Conservation (phyloP, 1,140 invertebrate genomes). For the Drosophila jambulina region DNA sequence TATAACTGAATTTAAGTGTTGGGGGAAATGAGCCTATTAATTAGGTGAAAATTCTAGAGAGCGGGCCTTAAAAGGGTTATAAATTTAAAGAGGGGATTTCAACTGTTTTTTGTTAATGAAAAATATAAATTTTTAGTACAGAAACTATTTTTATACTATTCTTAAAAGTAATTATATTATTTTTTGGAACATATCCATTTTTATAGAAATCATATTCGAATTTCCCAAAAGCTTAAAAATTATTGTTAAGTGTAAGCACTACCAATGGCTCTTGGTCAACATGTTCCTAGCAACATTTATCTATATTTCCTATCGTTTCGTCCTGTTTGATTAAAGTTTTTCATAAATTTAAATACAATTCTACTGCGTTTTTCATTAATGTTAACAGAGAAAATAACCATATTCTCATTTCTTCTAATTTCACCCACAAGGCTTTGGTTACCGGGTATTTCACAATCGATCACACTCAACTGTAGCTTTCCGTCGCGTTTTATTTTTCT, state of each 20-base stretch:
- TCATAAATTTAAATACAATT: no score
- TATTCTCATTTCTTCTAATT: neutral
- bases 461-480: neutral
- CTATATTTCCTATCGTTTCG: no score
- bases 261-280: neutral
- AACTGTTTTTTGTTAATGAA: neutral
- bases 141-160: neutral
- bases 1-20: constrained; percentile 4
- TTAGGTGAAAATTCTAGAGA: neutral
- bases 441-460: neutral
- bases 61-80: no score
- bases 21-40: neutral
- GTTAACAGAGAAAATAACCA: no score
- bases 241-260: neutral
- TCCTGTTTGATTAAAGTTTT: no score
- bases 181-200: neutral
- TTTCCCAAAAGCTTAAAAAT: neutral
- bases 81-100: neutral
- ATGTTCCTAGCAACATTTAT: no score
- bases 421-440: neutral
- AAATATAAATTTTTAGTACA: neutral
- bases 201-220: neutral
- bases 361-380: no score
- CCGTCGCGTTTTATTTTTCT: neutral
- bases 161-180: neutral